Conservation (phyloP, 2,888 invertebrate genomes). For the Alviniconcha strummeri region DNA sequence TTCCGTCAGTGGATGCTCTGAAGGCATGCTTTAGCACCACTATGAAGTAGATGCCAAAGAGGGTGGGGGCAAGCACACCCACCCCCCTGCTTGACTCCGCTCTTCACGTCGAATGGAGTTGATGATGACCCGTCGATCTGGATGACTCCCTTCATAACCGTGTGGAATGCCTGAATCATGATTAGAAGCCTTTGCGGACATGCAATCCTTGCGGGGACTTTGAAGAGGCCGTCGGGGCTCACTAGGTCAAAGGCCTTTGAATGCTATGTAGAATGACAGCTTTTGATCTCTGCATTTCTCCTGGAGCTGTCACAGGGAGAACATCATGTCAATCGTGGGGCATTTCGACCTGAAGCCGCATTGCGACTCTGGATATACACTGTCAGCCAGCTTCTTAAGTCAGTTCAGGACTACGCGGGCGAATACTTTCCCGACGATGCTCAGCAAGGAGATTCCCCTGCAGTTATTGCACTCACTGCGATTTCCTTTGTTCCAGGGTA, state of each 20-base stretch:
- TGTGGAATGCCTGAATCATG: conserved; percentile 37
- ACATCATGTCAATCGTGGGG: conserved; percentile 39
- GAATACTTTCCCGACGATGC: conserved; percentile 18
- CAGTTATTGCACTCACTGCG: conserved; percentile 44
- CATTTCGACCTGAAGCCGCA: conserved; percentile 38
- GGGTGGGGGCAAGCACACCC: conserved; percentile 16
- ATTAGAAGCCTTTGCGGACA: conserved; percentile 33
- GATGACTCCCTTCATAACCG: conserved; percentile 31
- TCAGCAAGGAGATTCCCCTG: conserved; percentile 42
- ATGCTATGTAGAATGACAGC: conserved; percentile 36
- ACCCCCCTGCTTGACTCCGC: conserved; percentile 8
- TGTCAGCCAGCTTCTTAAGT: conserved; percentile 35
- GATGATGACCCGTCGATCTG: conserved; percentile 27
- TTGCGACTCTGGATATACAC: conserved; percentile 43
- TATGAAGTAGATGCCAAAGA: neutral
- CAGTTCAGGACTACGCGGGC: conserved; percentile 4
- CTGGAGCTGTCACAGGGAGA: conserved; percentile 30
- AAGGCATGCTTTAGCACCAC: neutral
- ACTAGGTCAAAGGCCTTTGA: conserved; percentile 38
- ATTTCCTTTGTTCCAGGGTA: conserved; percentile 42
- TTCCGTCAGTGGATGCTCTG: conserved; percentile 2
- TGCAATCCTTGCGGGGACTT: conserved; percentile 30
- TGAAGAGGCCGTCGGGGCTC: conserved; percentile 37
- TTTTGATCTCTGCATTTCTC: conserved; percentile 34
- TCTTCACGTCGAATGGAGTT: neutral